Base-by-base conservation (phyloP, 2,113 vertebrate genomes). In the Etheostoma cragini region DNA sequence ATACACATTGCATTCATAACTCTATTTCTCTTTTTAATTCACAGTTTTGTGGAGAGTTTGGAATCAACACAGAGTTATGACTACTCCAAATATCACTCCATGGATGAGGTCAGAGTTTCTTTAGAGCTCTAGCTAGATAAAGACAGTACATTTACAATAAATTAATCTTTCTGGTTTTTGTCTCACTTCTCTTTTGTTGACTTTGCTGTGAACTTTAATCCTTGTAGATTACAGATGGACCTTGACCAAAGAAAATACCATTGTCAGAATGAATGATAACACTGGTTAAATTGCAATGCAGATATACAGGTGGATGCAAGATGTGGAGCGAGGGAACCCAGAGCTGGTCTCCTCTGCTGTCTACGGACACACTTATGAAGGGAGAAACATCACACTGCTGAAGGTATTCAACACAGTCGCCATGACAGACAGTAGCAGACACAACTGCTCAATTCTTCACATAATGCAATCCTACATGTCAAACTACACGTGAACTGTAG, bases 231-330 rank as follows among this genome's bases (percentile, higher is more conserved):
- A 49, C 49, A 67, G 6, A 38, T 21, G 5, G 26, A 67, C 6
- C 0, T 58, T 58, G 66, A 0, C 10, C 38, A 56, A 53, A 47
- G 6, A 22, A 21, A 53, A 30, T 11, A 15, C 0, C 13, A 46
- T 35, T 38, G 54, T 52, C 1, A 47, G 38, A 49, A 47, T 33
- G 0, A 24, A 57, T 50, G 1, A 38, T 70, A 1, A n/a, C 17
- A 5, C 4, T 54, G 50, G 45, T 74, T 33, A 2, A 17, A 11
- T 22, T 60, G 21, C 13, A 35, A n/a, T 22, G 86, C 94, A 96
- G 95, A 95, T 96, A 87, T 95, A 93, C 73, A 38, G 82, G 5
- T 96, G 95, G 95, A 96, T 96, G 91, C 70, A 33, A 53, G 38
- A 91, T 76, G 89, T 96, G 60, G 87, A 89, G 76, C 42, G 86